A percentile compares a stretch with the other conserved stretches of the same genome.
Evolutionary conservation across 2,113 vertebrate species (phyloP).

Genomic region (Melanostigma gelatinosum): DNA sequence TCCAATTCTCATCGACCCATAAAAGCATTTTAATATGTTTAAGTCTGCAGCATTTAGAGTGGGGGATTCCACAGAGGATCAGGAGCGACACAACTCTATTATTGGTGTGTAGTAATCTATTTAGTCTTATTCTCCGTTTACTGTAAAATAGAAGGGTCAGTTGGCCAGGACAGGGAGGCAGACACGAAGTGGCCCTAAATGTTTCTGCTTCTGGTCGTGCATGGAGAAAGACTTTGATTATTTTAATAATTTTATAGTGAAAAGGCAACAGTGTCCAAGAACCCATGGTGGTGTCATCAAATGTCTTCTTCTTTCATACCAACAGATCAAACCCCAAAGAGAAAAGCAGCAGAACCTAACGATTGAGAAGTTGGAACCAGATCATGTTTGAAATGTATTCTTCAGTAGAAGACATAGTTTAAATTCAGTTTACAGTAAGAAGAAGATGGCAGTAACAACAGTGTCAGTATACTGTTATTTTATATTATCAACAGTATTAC

Average conservation of each 20-base stretch:
- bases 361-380: neutral
- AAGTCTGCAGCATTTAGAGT: constrained; percentile 44
- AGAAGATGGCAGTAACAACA: neutral
- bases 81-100: constrained; percentile 9
- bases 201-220: neutral
- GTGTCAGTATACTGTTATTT: neutral
- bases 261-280: neutral
- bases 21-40: constrained; percentile 68
- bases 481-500: neutral
- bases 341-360: neutral
- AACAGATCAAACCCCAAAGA: neutral
- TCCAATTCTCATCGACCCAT: constrained; percentile 60
- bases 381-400: neutral
- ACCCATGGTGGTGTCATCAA: neutral
- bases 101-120: constrained; percentile 26
- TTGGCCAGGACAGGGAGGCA: neutral
- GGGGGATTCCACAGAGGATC: constrained; percentile 27
- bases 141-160: constrained; percentile 10
- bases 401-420: too few species aligned
- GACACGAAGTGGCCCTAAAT: neutral
- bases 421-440: too few species aligned
- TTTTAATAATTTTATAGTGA: neutral
- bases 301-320: neutral
- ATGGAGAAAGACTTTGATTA: neutral
- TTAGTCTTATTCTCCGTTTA: constrained; percentile 23